These are phyloP conservation scores for Clarias fuscus DNA, from an alignment of 2,797 vertebrate genomes.

Conservation along the genomic window DNA sequence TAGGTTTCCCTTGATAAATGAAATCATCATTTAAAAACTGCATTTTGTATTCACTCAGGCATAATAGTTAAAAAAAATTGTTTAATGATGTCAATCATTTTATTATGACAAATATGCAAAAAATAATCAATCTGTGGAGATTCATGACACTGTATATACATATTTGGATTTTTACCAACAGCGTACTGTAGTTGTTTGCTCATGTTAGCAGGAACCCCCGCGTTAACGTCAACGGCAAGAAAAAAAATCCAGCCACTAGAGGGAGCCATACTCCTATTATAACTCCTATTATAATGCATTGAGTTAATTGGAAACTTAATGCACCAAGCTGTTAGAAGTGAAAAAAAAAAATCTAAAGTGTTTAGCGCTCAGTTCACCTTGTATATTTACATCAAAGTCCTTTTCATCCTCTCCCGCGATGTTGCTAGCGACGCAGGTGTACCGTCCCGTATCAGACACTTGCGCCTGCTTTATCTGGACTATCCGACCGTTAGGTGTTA, in stretches of 20 bases:
- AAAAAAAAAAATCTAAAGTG: neutral
- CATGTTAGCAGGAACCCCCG: neutral
- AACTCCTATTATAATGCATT: neutral
- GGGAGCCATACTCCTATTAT: neutral
- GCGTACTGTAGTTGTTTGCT: neutral
- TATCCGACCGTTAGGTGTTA: constrained; percentile 79
- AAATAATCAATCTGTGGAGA: too few species aligned
- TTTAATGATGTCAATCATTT: too few species aligned
- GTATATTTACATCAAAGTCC: constrained; percentile 99
- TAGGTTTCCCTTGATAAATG: too few species aligned
- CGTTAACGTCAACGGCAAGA: neutral
- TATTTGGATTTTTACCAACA: neutral
- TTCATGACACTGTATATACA: too few species aligned
- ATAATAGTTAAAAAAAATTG: too few species aligned
- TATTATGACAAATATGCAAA: too few species aligned
- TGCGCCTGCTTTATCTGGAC: constrained; percentile 88
- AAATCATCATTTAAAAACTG: too few species aligned
- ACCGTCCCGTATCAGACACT: constrained; percentile 91
- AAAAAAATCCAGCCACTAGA: constrained; percentile 33
- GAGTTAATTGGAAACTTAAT: neutral
- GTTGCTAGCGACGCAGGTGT: constrained; percentile 93
- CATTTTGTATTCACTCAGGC: too few species aligned
- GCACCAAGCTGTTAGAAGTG: neutral
- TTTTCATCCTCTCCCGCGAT: constrained; percentile 94
- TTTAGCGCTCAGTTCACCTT: constrained; percentile 84